Percentiles rank a stretch among this genome's conserved stretches.
These are phyloP conservation scores for Monopterus albus DNA, from an alignment of 2,113 vertebrate genomes.

Conservation along the genomic window DNA sequence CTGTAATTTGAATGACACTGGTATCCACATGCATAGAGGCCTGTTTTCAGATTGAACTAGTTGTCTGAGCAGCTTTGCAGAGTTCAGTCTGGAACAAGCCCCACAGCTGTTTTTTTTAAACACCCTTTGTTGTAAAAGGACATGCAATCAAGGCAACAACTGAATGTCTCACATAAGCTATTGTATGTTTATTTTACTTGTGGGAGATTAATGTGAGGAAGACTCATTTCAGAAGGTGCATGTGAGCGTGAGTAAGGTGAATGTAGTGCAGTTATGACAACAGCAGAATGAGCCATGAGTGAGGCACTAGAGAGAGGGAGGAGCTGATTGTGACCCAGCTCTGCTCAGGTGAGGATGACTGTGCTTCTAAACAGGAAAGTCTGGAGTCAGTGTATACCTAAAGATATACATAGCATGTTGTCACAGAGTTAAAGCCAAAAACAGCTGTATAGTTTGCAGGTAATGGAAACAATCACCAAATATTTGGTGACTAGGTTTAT, in stretches of 20 bases:
- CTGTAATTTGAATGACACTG: background rate
- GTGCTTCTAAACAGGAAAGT: slow-evolving; percentile 22
- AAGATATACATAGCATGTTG: background rate
- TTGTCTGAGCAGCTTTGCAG: background rate
- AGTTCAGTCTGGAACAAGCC: background rate
- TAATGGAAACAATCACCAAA: too few relatives aligned
- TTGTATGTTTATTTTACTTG: background rate
- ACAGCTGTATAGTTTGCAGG: too few relatives aligned
- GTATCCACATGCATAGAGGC: background rate
- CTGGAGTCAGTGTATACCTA: background rate
- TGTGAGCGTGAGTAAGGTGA: background rate
- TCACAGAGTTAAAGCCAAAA: background rate
- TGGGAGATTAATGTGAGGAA: background rate
- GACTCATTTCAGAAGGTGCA: background rate
- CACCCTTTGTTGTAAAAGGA: background rate
- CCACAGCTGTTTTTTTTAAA: too few relatives aligned
- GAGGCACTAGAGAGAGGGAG: slow-evolving; percentile 28
- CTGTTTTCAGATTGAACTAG: background rate
- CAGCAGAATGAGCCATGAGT: slow-evolving; percentile 10
- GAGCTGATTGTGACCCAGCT: background rate
- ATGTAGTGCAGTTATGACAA: slow-evolving; percentile 18
- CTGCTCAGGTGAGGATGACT: slow-evolving; percentile 15
- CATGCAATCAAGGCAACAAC: background rate
- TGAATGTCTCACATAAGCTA: background rate
- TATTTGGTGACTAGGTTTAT: too few relatives aligned